Evolutionary conservation across 2,797 vertebrate species (phyloP).

Genomic region (Poeciliopsis infans): DNA sequence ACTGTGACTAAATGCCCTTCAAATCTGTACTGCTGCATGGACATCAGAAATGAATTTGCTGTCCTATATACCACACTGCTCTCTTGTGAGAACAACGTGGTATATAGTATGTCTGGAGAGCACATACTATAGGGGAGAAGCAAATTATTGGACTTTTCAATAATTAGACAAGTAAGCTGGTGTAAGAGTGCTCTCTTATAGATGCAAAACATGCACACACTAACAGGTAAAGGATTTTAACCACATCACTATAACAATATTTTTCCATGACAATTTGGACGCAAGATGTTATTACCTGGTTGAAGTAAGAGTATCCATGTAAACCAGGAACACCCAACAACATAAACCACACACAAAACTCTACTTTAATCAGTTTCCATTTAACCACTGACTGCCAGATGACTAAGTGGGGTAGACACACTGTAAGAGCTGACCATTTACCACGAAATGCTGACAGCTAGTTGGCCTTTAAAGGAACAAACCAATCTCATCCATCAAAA

Average conservation of each 20-base stretch:
- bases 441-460: constrained; percentile 5
- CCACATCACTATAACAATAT: background rate
- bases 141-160: background rate
- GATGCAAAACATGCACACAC: background rate
- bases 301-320: background rate
- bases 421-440: background rate
- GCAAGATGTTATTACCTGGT: background rate
- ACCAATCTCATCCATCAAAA: background rate
- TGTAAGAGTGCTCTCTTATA: background rate
- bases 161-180: background rate
- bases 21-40: background rate
- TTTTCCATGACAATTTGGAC: background rate
- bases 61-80: background rate
- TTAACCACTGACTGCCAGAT: background rate
- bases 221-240: background rate
- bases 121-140: too few species aligned
- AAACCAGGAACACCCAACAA: background rate
- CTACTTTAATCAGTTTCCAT: background rate
- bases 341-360: background rate
- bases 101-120: too few species aligned
- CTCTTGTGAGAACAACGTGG: background rate
- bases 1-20: background rate
- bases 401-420: constrained; percentile 5
- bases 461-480: background rate
- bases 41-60: background rate